A percentile compares a stretch with the other conserved stretches of the same genome.
These are phyloP conservation scores for Rhaphigaster nebulosa DNA, from an alignment of 2,888 invertebrate genomes.

Conservation along the genomic window DNA sequence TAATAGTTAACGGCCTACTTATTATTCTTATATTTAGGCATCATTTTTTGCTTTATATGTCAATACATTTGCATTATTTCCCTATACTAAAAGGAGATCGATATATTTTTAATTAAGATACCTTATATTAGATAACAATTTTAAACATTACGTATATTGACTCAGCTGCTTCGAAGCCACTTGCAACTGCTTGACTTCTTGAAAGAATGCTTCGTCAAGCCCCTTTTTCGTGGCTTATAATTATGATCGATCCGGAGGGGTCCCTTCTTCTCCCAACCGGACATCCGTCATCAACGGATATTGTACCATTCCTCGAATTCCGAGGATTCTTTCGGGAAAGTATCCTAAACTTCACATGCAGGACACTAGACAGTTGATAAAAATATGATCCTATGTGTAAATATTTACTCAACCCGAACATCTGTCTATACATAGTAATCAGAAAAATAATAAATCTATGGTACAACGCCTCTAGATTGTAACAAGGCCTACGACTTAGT, in stretches of 20 bases:
- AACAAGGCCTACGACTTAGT: too few relatives aligned
- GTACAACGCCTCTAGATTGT: too few relatives aligned
- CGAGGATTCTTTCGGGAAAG: neutral
- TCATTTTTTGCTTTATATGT: neutral
- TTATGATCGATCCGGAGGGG: constrained; percentile 7
- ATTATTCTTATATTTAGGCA: neutral
- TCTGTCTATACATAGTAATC: too few relatives aligned
- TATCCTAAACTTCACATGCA: neutral
- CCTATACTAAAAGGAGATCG: neutral
- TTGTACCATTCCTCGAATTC: constrained; percentile 13
- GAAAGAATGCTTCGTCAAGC: constrained; percentile 18
- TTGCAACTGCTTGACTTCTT: neutral
- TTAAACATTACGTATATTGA: neutral
- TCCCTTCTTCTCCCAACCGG: neutral
- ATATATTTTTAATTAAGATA: too few relatives aligned
- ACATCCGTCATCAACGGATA: constrained; percentile 37
- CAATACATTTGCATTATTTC: neutral
- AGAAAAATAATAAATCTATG: neutral
- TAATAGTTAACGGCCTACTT: neutral
- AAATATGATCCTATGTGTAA: too few relatives aligned
- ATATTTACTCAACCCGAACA: too few relatives aligned
- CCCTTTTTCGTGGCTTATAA: neutral
- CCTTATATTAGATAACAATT: too few relatives aligned
- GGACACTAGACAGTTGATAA: neutral
- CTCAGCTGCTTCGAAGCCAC: neutral